Conservation (phyloP, 2,888 invertebrate species). For the Patella ulyssiponensis region DNA sequence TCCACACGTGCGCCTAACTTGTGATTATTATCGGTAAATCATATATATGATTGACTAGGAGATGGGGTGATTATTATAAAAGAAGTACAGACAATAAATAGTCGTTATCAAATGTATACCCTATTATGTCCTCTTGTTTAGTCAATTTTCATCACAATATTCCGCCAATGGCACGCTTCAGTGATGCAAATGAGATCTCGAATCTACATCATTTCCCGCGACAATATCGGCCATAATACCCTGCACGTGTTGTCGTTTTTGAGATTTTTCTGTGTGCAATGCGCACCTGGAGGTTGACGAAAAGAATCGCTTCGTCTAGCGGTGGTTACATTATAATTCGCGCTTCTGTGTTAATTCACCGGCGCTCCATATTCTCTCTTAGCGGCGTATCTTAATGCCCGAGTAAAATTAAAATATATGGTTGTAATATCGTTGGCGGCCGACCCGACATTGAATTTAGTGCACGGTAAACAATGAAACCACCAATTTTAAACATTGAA, state of each 20-base stretch:
- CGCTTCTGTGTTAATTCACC: no score
- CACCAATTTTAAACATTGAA: no score
- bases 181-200: constrained; percentile 8
- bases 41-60: constrained; percentile 4
- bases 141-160: neutral
- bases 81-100: neutral
- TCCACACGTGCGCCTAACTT: neutral
- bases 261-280: neutral
- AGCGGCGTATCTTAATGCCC: no score
- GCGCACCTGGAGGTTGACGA: neutral
- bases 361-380: no score
- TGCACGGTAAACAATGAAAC: no score
- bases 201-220: constrained; percentile 1
- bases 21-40: constrained; percentile 3
- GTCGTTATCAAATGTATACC: neutral
- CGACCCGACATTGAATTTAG: no score
- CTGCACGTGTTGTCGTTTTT: constrained; percentile 2
- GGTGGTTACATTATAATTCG: no score
- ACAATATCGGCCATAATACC: constrained; percentile 1
- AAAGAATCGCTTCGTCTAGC: no score
- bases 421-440: no score
- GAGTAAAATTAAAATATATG: no score
- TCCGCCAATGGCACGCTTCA: neutral
- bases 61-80: neutral
- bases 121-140: neutral